A percentile compares a stretch with the other conserved stretches of the same genome.
These are phyloP conservation scores for Notolepis coatsorum DNA, from an alignment of 2,797 vertebrate genomes.

Conservation along the genomic window DNA sequence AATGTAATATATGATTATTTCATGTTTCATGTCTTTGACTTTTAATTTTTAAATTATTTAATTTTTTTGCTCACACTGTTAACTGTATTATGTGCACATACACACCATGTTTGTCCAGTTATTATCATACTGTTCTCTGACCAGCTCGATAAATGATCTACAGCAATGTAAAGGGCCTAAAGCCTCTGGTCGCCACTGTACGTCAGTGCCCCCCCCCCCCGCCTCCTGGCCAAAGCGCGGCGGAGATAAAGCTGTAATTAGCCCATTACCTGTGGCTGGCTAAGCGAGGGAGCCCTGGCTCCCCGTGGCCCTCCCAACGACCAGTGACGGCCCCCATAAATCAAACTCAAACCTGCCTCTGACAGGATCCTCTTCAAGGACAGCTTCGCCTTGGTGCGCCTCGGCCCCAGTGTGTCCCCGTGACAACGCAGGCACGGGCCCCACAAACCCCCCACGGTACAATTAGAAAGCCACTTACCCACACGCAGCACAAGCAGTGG, in stretches of 20 bases:
- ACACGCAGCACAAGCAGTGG: slow-evolving; percentile 64
- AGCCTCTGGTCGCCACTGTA: slow-evolving; percentile 47
- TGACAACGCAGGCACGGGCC: slow-evolving; percentile 57
- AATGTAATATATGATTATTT: slow-evolving; percentile 79
- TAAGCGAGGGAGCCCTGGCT: slow-evolving; percentile 70
- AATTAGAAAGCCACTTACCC: slow-evolving; percentile 69
- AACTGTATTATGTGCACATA: slow-evolving; percentile 62
- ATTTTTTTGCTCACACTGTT: slow-evolving; percentile 65
- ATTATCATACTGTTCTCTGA: slow-evolving; percentile 47
- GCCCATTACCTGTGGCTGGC: slow-evolving; percentile 73
- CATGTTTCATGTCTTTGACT: slow-evolving; percentile 61
- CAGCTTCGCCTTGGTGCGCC: slow-evolving; percentile 58
- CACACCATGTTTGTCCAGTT: slow-evolving; percentile 52
- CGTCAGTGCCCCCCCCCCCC: slow-evolving; percentile 54
- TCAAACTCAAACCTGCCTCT: slow-evolving; percentile 79
- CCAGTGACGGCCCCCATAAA: slow-evolving; percentile 78
- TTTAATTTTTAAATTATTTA: too few species aligned
- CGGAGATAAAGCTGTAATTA: slow-evolving; percentile 84
- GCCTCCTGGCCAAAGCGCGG: slow-evolving; percentile 48
- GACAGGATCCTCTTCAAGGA: slow-evolving; percentile 83
- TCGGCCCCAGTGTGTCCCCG: slow-evolving; percentile 52
- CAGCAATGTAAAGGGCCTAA: slow-evolving; percentile 59
- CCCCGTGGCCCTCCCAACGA: slow-evolving; percentile 73
- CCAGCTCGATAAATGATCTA: slow-evolving; percentile 58
- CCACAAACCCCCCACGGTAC: slow-evolving; percentile 58